Evolutionary conservation across 1,140 invertebrate genomes (phyloP), one percentile per base, ranked within the genome.

Genomic region (Lethrus apterus): DNA sequence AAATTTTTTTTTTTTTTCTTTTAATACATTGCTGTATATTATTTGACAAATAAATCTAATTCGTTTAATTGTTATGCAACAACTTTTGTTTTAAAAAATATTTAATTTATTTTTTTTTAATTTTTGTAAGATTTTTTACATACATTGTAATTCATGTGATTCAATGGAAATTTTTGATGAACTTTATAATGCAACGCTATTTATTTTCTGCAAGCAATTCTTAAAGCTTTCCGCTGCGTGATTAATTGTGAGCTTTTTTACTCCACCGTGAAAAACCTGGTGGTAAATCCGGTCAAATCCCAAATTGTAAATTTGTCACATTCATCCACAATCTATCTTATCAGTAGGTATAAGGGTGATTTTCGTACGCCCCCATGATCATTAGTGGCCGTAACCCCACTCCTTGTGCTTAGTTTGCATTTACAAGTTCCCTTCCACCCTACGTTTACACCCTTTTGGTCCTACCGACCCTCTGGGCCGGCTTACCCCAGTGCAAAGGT

Each of bases 391-490:
- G 56, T 57, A 52, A 53, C 56, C 51, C 58, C 56, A 55, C 59
- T 60, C 56, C 59, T 60, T 63, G 56, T 64, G 60, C 60, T 64
- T 64, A 64, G 62, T 64, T 64, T 64, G 62, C 62, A 63, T 63
- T 64, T 63, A 63, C 62, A 64, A 64, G 57, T 64, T 62, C 57
- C 52, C 54, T 49, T 45, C 30, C 46, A n/a, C 47, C 58, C 52
- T 46, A 30, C 44, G 38, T 43, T 32, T 30, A 32, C 45, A 44
- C 52, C 51, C 54, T 35, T 36, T 36, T 21, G 32, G 19, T 44
- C 29, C 41, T 49, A 14, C 36, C 35, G 14, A 26, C 17, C 45
- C 48, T 36, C 43, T 17, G 52, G 54, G 58, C 42, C 45, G 38
- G 50, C 34, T 46, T 47, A 48, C 45, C 60, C 57, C 52, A 54